Percentiles rank a stretch among this genome's conserved stretches.
Conservation (phyloP, 2,113 vertebrate species). For the Melanocharis versteri region DNA sequence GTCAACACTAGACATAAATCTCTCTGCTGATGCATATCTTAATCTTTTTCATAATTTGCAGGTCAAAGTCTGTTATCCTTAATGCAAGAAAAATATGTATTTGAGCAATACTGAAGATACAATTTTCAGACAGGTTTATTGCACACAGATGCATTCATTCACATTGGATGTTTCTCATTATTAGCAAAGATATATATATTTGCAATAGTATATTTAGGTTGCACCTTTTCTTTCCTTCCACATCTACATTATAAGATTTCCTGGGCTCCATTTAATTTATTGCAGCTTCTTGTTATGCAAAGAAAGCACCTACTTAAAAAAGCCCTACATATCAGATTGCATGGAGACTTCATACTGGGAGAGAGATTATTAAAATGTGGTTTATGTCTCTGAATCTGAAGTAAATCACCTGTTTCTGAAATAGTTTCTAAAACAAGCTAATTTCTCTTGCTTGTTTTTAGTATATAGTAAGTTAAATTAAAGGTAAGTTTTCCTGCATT, state of each 20-base stretch:
- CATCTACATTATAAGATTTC: slow-evolving; percentile 48
- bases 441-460: slow-evolving; percentile 60
- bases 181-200: slow-evolving; percentile 49
- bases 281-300: slow-evolving; percentile 59
- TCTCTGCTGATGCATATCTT: slow-evolving; percentile 54
- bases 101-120: slow-evolving; percentile 46
- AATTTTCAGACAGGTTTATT: slow-evolving; percentile 49
- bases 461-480: slow-evolving; percentile 49
- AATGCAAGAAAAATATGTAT: slow-evolving; percentile 29
- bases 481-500: slow-evolving; percentile 22
- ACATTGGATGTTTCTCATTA: slow-evolving; percentile 32
- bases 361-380: slow-evolving; percentile 69
- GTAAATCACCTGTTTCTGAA: slow-evolving; percentile 58
- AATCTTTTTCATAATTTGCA: slow-evolving; percentile 61
- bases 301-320: slow-evolving; percentile 56
- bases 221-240: slow-evolving; percentile 36
- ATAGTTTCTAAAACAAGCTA: slow-evolving; percentile 52
- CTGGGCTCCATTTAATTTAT: slow-evolving; percentile 49
- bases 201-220: slow-evolving; percentile 50
- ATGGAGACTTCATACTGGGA: slow-evolving; percentile 56
- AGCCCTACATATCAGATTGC: slow-evolving; percentile 47
- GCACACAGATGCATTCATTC: slow-evolving; percentile 16
- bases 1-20: slow-evolving; percentile 64
- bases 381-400: slow-evolving; percentile 57
- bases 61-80: slow-evolving; percentile 57